Base-by-base conservation (phyloP, 2,113 vertebrate genomes). In the Rhizomys pruinosus region DNA sequence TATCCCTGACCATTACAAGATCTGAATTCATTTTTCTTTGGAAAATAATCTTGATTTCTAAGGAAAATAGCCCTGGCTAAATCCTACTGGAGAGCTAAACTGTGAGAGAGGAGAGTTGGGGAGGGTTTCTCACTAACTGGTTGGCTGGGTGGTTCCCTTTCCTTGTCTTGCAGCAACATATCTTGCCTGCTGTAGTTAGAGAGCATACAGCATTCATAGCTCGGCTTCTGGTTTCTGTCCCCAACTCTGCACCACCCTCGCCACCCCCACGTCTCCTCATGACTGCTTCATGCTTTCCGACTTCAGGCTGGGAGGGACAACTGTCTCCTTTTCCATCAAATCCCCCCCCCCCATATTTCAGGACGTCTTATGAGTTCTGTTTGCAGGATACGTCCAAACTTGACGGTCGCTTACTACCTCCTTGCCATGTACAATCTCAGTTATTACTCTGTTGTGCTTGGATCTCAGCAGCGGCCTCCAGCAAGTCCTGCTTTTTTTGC, bases 51-150 rank as follows among this genome's bases (percentile, higher is more conserved):
- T 66, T 44, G 16, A 82, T 93, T 42, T 81, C 91, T 77, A 93
- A 90, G 84, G 69, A 78, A 96, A 95, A 95, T 84, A 92, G 55
- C 15, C 22, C 29, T 20, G 47, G 81, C 66, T 59, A 89, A 37
- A 44, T 37, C 88, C 52, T 73, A 3, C 32, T 27, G 25, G 73
- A 87, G 79, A 59, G 34, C 7, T 2, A 57, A 72, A 17, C 63
- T 42, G 55, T 15, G 32, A 71, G 64, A 80, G 68, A 71, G 59
- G 79, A 52, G 55, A 34, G 6, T 69, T 66, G 34, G 44, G 19
- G 34, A 57, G 37, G 0, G 3, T 2, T 87, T 77, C 84, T 90
- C 59, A 39, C 25, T 29, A 78, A 84, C 34, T n/a, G n/a, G n/a
- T n/a, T 59, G 17, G 44, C 64, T 25, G 61, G 64, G 72, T 81